Conservation (phyloP, 2,888 invertebrate species). For the Ypsolopha scabrella region DNA sequence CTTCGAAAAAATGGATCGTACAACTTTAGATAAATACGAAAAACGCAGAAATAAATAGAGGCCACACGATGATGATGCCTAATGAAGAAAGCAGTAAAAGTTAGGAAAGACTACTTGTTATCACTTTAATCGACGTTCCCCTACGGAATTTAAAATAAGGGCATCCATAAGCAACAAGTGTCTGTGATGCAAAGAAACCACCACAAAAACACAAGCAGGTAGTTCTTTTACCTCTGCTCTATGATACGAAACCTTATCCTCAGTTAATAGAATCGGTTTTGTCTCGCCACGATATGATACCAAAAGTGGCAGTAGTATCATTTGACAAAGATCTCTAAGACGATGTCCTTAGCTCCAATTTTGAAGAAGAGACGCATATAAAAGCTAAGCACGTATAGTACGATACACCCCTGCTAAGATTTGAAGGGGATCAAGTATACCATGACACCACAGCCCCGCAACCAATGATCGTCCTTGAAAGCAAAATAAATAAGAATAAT, state of each 20-base stretch:
- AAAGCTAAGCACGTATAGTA: not conserved
- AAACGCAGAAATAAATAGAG: too few species aligned
- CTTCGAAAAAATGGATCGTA: too few species aligned
- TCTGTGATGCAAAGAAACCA: constrained; percentile 55
- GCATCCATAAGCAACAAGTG: constrained; percentile 62
- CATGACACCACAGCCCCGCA: not conserved
- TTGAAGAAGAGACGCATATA: not conserved
- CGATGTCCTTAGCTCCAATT: constrained; percentile 12
- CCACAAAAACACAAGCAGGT: constrained; percentile 61
- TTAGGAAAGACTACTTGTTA: not conserved
- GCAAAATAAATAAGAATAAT: not conserved
- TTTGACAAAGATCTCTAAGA: constrained; percentile 38
- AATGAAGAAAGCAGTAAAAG: not conserved
- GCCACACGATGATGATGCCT: too few species aligned
- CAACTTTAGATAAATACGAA: too few species aligned
- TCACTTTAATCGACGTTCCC: constrained; percentile 12
- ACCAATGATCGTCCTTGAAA: not conserved
- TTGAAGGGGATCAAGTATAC: constrained; percentile 32
- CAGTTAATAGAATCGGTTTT: constrained; percentile 45
- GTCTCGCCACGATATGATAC: constrained; percentile 26
- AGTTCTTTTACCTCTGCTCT: constrained; percentile 14
- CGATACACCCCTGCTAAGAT: constrained; percentile 41
- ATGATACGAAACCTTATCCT: not conserved
- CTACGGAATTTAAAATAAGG: constrained; percentile 34
- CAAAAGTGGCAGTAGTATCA: constrained; percentile 21